These are phyloP conservation scores for Stegostoma tigrinum DNA, from an alignment of 2,113 vertebrate species.

Conservation along the genomic window DNA sequence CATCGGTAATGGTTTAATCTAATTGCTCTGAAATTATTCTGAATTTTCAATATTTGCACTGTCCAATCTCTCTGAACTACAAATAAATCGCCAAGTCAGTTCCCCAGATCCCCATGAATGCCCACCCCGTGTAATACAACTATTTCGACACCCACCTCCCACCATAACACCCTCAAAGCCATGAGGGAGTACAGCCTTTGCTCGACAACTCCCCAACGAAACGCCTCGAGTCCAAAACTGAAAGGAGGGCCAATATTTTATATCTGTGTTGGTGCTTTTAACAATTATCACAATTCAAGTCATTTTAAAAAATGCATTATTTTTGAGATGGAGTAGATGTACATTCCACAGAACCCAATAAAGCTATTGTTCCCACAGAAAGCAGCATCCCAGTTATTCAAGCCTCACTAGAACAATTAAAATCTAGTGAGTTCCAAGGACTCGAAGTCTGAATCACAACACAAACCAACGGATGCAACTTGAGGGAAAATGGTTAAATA, in stretches of 20 bases:
- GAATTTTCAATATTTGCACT: neutral
- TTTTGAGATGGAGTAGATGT: neutral
- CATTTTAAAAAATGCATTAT: neutral
- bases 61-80: neutral
- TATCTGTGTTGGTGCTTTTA: neutral
- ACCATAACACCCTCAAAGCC: neutral
- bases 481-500: neutral
- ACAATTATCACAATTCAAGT: neutral
- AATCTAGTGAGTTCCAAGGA: neutral
- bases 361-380: neutral
- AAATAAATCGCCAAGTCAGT: neutral
- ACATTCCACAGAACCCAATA: neutral
- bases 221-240: neutral
- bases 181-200: neutral
- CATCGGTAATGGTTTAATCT: neutral
- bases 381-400: neutral
- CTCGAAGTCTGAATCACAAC: neutral
- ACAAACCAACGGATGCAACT: neutral
- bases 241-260: neutral
- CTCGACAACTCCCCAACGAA: neutral
- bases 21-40: neutral
- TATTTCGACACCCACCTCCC: too few species aligned
- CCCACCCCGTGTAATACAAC: neutral
- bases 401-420: neutral
- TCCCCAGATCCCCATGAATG: neutral